Evolutionary conservation across 92 coral and sea anemone species (phyloP).

Genomic region (Paragorgia papillata): DNA sequence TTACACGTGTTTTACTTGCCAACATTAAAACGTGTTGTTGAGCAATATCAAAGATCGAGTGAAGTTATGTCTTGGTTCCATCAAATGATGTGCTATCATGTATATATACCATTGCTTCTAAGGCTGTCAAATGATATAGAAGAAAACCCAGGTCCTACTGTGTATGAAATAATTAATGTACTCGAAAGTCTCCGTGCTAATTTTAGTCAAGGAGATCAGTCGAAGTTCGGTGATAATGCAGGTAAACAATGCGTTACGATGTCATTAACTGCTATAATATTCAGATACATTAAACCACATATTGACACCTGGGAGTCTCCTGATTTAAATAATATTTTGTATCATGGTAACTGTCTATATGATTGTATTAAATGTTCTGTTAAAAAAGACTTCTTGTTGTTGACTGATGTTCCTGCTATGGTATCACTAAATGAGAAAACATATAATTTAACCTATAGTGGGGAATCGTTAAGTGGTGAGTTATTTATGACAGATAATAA

Average conservation of each 20-base stretch:
- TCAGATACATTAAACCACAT: background rate
- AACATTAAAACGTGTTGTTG: background rate
- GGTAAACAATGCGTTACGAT: conserved; percentile 20
- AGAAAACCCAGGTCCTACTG: no score
- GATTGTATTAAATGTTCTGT: conserved; percentile 2
- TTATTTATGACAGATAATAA: no score
- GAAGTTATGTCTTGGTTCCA: background rate
- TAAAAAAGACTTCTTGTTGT: background rate
- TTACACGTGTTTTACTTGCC: conserved; percentile 18
- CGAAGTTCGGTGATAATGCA: conserved; percentile 10
- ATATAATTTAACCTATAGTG: background rate
- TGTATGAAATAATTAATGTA: background rate
- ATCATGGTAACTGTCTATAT: conserved; percentile 2
- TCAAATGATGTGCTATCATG: background rate
- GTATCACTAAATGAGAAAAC: background rate
- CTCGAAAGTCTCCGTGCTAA: conserved; percentile 5
- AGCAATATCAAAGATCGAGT: background rate
- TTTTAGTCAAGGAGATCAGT: conserved; percentile 29
- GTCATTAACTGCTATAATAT: background rate
- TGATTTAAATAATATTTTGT: conserved; percentile 1
- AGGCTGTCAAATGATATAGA: no score
- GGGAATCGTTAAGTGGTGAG: no score
- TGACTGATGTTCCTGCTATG: background rate
- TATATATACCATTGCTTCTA: conserved; percentile 7
- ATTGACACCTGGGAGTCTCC: background rate